phyloP scores from a whole-genome alignment of 2,888 invertebrate genomes.

The Phaonia tiefii region DNA sequence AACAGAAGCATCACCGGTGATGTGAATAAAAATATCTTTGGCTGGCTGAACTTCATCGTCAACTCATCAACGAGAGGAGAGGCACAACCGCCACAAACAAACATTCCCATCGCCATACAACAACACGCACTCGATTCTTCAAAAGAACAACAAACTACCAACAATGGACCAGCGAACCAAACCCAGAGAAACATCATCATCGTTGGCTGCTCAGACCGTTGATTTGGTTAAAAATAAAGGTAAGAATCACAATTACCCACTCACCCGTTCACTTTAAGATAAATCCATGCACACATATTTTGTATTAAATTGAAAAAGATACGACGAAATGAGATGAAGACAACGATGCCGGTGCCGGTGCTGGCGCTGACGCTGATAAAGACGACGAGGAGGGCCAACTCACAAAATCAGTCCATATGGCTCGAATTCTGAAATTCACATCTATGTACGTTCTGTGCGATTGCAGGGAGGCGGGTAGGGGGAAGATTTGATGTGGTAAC shows the following conservation, averaged over 20 bases:
- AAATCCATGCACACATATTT: conserved; percentile 9
- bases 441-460: too few relatives aligned
- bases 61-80: background rate
- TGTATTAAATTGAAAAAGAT: conserved; percentile 24
- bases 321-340: background rate
- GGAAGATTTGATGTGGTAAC: conserved; percentile 45
- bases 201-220: background rate
- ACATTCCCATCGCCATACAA: background rate
- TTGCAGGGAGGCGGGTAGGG: too few relatives aligned
- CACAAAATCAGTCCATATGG: conserved; percentile 16
- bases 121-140: background rate
- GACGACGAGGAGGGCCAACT: background rate
- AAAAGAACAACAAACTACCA: background rate
- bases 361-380: background rate
- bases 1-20: too few relatives aligned
- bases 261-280: background rate
- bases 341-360: background rate
- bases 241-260: conserved; percentile 28
- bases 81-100: background rate
- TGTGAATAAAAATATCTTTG: conserved; percentile 48
- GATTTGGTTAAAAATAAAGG: conserved; percentile 10
- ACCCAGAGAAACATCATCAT: background rate
- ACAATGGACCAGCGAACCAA: background rate
- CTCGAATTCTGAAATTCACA: background rate
- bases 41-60: conserved; percentile 55